Evolutionary conservation across 2,888 invertebrate species (phyloP).

Genomic region (Cryptops parisi): DNA sequence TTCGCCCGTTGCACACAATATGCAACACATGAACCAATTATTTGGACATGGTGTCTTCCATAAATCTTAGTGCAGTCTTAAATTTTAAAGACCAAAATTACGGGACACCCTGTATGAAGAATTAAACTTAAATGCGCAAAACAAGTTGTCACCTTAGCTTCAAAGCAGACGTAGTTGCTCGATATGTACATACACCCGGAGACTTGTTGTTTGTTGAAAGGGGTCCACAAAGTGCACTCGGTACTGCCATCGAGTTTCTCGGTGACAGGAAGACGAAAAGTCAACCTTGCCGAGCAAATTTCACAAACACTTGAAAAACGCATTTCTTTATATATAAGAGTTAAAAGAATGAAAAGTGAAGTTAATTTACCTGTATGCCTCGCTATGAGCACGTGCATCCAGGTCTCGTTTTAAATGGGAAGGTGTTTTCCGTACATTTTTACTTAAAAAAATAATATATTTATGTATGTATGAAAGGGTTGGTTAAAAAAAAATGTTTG

Average conservation of each 20-base stretch:
- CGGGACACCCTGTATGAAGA: no score
- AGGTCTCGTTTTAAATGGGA: constrained; percentile 88
- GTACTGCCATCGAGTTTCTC: constrained; percentile 90
- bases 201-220: constrained; percentile 79
- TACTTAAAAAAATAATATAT: no score
- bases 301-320: constrained; percentile 3
- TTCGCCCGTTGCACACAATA: no score
- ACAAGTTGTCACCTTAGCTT: constrained; percentile 57
- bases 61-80: no score
- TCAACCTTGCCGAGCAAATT: constrained; percentile 27
- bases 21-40: no score
- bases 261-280: constrained; percentile 55
- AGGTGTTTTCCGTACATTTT: constrained; percentile 74
- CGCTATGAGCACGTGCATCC: constrained; percentile 86
- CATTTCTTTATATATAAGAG: neutral
- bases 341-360: neutral
- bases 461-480: no score
- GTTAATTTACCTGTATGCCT: constrained; percentile 49
- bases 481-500: neutral
- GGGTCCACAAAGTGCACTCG: constrained; percentile 84
- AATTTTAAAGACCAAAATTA: no score
- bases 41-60: no score
- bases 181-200: constrained; percentile 82
- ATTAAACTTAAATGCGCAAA: neutral
- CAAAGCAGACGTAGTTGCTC: constrained; percentile 88